Base-by-base conservation (phyloP, 2,113 vertebrate genomes). In the Tricholaema leucomelas region DNA sequence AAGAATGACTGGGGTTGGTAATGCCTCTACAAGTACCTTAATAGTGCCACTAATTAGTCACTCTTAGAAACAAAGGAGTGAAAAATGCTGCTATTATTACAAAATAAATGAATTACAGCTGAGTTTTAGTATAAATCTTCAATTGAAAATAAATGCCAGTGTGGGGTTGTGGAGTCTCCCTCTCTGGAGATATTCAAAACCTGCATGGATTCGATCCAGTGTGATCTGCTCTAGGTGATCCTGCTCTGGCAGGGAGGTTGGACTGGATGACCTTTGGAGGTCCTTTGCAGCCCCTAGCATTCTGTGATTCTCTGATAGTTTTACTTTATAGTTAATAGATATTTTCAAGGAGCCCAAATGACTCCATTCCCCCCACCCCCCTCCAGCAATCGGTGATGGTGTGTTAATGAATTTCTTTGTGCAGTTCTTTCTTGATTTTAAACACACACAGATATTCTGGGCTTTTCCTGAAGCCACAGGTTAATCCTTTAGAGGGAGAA, bases 11-110 rank as follows among this genome's bases (percentile, higher is more conserved):
- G 89, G 31, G 46, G 54, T 61, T 91, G 88, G 60, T 24, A 64
- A 67, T 44, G 64, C 44, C 91, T 52, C 80, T 83, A 36, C 65
- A 64, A 20, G 80, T 33, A 50, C 72, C 28, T 33, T 15, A 21
- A n/a, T 4, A 44, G 42, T 91, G 69, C 82, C 65, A 63, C 56
- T 77, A 59, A 72, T 88, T 92, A 81, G 79, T 74, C 56, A 60
- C 35, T 42, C 81, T 40, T 75, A 87, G 61, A 79, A 89, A 96
- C 85, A 85, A 46, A 85, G 76, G 70, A 71, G 55, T 35, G 82
- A 75, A 38, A 92, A 93, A 74, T 28, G 48, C 19, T 48, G 15
- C 48, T 36, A 15, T 48, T 82, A 50, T 38, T 11, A 5, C 23
- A 48, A 48, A 48, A 48, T 38, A 38, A 38, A 38, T 38, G n/a